Evolutionary conservation across 2,888 invertebrate genomes (phyloP).

Genomic region (Panopea generosa): DNA sequence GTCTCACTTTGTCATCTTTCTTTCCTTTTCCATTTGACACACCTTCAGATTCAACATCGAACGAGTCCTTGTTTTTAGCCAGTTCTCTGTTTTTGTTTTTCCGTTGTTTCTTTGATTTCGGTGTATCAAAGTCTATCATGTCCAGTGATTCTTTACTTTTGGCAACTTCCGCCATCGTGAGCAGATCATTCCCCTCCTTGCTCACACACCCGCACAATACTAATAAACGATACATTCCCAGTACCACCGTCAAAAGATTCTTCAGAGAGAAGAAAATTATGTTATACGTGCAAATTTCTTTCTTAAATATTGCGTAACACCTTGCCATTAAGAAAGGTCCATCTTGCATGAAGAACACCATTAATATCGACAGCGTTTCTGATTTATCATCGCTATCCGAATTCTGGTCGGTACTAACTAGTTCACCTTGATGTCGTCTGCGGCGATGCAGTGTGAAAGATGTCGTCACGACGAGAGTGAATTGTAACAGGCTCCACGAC

Average conservation of each 20-base stretch:
- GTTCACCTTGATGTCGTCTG: not conserved
- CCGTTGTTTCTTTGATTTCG: too few relatives aligned
- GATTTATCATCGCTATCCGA: conserved; percentile 37
- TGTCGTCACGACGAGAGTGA: conserved; percentile 56
- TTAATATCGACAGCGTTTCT: conserved; percentile 49
- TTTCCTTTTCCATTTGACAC: too few relatives aligned
- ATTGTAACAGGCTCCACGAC: conserved; percentile 60
- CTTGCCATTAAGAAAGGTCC: conserved; percentile 51
- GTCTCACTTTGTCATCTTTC: too few relatives aligned
- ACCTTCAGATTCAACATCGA: too few relatives aligned
- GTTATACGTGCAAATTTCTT: conserved; percentile 35
- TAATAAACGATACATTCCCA: conserved; percentile 46
- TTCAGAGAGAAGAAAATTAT: conserved; percentile 59
- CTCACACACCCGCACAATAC: conserved; percentile 48
- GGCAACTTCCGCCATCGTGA: conserved; percentile 52
- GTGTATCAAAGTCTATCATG: not conserved
- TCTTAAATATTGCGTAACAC: conserved; percentile 36
- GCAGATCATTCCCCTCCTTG: conserved; percentile 54
- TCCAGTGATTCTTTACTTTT: conserved; percentile 49
- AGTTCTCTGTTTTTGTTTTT: too few relatives aligned
- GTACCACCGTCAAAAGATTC: conserved; percentile 49
- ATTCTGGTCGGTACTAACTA: not conserved
- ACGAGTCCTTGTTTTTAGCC: too few relatives aligned
- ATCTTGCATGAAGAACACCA: conserved; percentile 65
- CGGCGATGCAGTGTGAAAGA: conserved; percentile 33